A percentile compares a stretch with the other conserved stretches of the same genome.
phyloP scores from a whole-genome alignment of 1,140 invertebrate genomes.

The Charaxes varanes region DNA sequence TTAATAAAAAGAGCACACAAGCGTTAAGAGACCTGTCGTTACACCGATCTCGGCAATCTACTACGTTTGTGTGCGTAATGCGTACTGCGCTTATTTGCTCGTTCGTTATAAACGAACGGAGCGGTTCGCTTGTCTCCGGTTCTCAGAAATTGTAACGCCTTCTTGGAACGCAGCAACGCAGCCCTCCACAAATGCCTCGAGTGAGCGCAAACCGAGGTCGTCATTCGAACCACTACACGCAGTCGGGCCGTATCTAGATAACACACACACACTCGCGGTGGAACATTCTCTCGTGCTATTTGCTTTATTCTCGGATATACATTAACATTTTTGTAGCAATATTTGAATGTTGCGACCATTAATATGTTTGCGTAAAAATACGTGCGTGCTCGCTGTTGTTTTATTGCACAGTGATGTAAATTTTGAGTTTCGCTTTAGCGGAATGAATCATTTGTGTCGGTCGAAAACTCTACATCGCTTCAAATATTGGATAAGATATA shows the following conservation, averaged over 20 bases:
- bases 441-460: too few relatives aligned
- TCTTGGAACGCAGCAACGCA: constrained; percentile 66
- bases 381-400: too few relatives aligned
- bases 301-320: constrained; percentile 11
- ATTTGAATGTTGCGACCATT: background rate
- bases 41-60: constrained; percentile 21
- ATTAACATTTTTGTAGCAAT: background rate
- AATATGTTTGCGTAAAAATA: too few relatives aligned
- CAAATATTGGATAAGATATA: too few relatives aligned
- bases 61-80: constrained; percentile 48
- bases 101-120: constrained; percentile 54
- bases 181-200: constrained; percentile 59
- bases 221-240: constrained; percentile 46
- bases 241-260: constrained; percentile 42
- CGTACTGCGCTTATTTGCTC: constrained; percentile 65
- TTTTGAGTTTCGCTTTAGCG: too few relatives aligned
- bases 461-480: too few relatives aligned
- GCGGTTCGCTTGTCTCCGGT: constrained; percentile 65
- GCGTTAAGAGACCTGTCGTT: constrained; percentile 24
- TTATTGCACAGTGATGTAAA: too few relatives aligned
- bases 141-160: constrained; percentile 72
- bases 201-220: constrained; percentile 67
- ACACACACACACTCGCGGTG: constrained; percentile 40
- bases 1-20: constrained; percentile 34
- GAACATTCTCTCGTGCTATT: constrained; percentile 30